Conservation (phyloP, 2,113 vertebrate species). For the Tenebrosternarchus preto region DNA sequence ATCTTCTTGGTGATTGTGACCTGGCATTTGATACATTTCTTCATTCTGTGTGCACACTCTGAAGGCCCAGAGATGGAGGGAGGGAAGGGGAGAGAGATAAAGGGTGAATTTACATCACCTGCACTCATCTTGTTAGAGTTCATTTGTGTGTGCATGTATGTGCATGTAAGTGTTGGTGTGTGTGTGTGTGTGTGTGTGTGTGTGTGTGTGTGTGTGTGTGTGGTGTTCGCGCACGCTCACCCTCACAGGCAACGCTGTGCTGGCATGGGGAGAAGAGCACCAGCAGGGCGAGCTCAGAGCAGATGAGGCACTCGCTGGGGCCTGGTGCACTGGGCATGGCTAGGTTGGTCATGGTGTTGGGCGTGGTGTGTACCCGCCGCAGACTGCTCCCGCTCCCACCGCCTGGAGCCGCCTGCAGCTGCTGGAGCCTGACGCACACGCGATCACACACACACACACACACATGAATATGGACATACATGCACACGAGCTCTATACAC, state of each 20-base stretch:
- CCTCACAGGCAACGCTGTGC: constrained; percentile 96
- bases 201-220: neutral
- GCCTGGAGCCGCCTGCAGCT: constrained; percentile 73
- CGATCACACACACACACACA: constrained; percentile 11
- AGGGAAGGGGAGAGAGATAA: neutral
- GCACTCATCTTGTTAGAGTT: too few relatives aligned
- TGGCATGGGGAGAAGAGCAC: constrained; percentile 93
- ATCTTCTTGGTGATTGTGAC: constrained; percentile 93
- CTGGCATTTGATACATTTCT: constrained; percentile 98
- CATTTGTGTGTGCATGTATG: too few relatives aligned
- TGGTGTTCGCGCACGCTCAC: constrained; percentile 63
- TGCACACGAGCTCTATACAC: too few relatives aligned
- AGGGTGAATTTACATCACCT: too few relatives aligned
- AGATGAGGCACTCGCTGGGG: constrained; percentile 95
- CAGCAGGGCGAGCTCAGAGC: constrained; percentile 90
- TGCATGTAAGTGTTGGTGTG: too few relatives aligned
- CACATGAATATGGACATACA: too few relatives aligned
- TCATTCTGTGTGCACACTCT: constrained; percentile 98
- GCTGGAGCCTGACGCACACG: constrained; percentile 77
- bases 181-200: neutral
- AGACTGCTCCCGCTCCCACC: constrained; percentile 76
- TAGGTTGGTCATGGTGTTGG: constrained; percentile 95
- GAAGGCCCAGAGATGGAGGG: neutral
- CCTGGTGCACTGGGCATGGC: constrained; percentile 74
- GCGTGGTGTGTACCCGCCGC: constrained; percentile 83